Percentiles rank a stretch among this genome's conserved stretches.
Evolutionary conservation across 2,113 vertebrate species (phyloP).

Genomic region (Callocephalon fimbriatum): DNA sequence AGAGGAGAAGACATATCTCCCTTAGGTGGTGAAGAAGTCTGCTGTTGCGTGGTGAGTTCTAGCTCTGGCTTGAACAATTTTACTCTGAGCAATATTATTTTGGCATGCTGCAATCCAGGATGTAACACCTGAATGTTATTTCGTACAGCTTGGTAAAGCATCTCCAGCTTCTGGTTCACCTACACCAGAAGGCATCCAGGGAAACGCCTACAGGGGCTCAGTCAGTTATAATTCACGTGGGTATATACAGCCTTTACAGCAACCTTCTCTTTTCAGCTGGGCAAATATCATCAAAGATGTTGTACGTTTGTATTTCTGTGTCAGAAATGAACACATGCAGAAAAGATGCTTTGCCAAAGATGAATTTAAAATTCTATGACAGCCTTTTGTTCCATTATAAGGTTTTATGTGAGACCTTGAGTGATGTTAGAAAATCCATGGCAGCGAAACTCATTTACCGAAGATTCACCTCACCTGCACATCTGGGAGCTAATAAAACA

Average conservation of each 20-base stretch:
- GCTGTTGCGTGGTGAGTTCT: neutral
- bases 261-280: constrained; percentile 30
- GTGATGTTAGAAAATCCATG: neutral
- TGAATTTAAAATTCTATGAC: neutral
- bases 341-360: neutral
- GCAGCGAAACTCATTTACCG: constrained; percentile 13
- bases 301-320: neutral
- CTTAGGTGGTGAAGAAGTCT: neutral
- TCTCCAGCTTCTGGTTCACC: neutral
- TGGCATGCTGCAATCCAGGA: neutral
- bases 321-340: neutral
- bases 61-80: neutral
- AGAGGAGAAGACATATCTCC: rapidly evolving
- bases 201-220: neutral
- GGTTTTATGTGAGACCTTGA: constrained; percentile 38
- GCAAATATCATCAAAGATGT: neutral
- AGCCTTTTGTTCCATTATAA: constrained; percentile 2
- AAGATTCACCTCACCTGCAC: constrained; percentile 65
- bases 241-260: neutral
- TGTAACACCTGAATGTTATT: neutral
- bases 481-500: constrained; percentile 68
- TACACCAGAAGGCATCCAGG: neutral
- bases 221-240: neutral
- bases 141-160: neutral
- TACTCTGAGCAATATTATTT: neutral